Evolutionary conservation across 2,888 invertebrate species (phyloP).

Genomic region (Acanthococcus lagerstroemiae): DNA sequence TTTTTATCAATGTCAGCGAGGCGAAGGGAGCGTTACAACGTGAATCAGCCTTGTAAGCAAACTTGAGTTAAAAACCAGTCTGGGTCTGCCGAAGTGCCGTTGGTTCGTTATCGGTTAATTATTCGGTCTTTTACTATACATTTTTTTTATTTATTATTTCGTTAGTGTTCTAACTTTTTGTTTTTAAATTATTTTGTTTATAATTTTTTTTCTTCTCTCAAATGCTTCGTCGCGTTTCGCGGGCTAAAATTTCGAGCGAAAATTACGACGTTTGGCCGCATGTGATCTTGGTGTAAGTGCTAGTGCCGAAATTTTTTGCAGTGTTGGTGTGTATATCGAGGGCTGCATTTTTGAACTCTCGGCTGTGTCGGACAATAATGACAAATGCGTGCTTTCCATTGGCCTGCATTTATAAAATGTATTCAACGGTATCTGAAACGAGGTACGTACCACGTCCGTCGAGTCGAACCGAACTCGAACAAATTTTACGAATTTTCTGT

Average conservation of each 20-base stretch:
- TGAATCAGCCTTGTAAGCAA: slow-evolving; percentile 28
- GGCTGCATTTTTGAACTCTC: too few relatives aligned
- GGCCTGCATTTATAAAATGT: slow-evolving; percentile 28
- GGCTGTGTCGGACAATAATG: slow-evolving; percentile 4
- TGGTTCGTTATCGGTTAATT: slow-evolving; percentile 20
- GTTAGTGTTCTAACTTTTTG: not conserved
- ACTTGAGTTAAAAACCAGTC: slow-evolving; percentile 29
- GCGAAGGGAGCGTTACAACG: slow-evolving; percentile 25
- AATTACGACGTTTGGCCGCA: too few relatives aligned
- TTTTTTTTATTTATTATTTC: not conserved
- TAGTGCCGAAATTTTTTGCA: not conserved
- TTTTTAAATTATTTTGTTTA: not conserved
- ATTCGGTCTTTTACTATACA: slow-evolving; percentile 16
- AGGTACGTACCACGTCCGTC: too few relatives aligned
- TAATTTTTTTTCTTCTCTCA: not conserved
- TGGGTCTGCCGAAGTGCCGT: slow-evolving; percentile 24
- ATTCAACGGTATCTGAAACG: slow-evolving; percentile 26
- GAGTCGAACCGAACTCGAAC: too few relatives aligned
- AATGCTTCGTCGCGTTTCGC: too few relatives aligned
- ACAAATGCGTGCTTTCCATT: slow-evolving; percentile 29
- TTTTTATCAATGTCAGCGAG: slow-evolving; percentile 26
- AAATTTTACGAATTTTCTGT: too few relatives aligned
- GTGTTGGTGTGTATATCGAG: too few relatives aligned
- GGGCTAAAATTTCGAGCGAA: too few relatives aligned
- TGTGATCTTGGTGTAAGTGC: not conserved